Evolutionary conservation across 2,113 vertebrate genomes (phyloP).

Genomic region (Sakesphorus luctuosus): DNA sequence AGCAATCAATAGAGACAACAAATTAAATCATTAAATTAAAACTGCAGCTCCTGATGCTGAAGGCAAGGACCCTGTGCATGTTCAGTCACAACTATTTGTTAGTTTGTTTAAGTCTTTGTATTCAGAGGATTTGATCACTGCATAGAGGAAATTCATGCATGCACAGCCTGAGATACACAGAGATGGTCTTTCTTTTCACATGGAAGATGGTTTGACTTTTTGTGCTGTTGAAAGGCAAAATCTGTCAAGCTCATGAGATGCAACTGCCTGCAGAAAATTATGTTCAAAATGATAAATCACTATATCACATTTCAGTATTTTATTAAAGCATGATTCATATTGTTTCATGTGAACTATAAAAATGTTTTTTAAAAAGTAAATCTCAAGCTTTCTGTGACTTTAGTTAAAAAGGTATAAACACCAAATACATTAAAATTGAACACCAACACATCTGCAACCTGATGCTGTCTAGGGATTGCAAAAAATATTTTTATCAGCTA

Average conservation of each 20-base stretch:
- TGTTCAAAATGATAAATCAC: not conserved
- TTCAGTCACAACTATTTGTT: not conserved
- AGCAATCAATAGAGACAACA: not conserved
- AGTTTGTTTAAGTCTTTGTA: not conserved
- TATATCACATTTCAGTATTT: not conserved
- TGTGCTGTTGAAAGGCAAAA: not conserved
- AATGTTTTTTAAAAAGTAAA: not conserved
- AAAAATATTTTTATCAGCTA: not conserved
- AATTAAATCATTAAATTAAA: slow-evolving; percentile 8
- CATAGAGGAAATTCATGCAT: not conserved
- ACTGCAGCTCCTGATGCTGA: not conserved
- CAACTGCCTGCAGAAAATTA: not conserved
- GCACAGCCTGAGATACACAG: not conserved
- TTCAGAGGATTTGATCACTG: not conserved
- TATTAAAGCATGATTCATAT: not conserved
- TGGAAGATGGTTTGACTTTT: not conserved
- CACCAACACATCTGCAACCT: not conserved
- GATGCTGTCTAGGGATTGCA: not conserved
- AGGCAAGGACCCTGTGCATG: not conserved
- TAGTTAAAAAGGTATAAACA: not conserved
- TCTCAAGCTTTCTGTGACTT: not conserved
- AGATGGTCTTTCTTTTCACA: not conserved
- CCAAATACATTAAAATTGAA: not conserved
- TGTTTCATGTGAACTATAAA: not conserved
- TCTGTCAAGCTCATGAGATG: not conserved